These are phyloP conservation scores for Odontomachus brunneus DNA, from an alignment of 1,140 invertebrate genomes.

Conservation along the genomic window DNA sequence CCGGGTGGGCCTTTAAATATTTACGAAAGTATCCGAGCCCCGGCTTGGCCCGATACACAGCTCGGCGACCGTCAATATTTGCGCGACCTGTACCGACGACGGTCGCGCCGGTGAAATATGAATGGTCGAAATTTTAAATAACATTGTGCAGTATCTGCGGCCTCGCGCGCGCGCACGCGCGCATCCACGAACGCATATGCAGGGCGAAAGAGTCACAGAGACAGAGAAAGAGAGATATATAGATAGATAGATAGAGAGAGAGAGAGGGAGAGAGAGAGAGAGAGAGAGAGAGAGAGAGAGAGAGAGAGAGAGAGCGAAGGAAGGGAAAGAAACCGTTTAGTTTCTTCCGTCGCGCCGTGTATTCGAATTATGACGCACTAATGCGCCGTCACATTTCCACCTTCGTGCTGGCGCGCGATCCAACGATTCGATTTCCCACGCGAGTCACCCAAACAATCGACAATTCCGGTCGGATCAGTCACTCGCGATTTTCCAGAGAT, in stretches of 20 bases:
- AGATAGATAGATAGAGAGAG: too few relatives aligned
- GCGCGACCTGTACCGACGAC: conserved; percentile 34
- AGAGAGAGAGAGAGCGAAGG: neutral
- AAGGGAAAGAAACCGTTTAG: conserved; percentile 1
- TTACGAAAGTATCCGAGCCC: conserved; percentile 61
- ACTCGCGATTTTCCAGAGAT: conserved; percentile 70
- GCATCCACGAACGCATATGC: neutral
- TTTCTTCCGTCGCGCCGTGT: neutral
- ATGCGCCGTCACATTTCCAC: conserved; percentile 27
- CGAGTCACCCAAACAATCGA: conserved; percentile 32
- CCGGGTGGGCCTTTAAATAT: conserved; percentile 59
- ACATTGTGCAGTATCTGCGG: conserved; percentile 56
- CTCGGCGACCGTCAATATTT: conserved; percentile 60
- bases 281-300: too few relatives aligned
- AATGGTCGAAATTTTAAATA: conserved; percentile 68
- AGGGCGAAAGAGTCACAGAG: too few relatives aligned
- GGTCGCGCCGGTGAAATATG: conserved; percentile 56
- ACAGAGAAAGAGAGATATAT: neutral
- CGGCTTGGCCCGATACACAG: conserved; percentile 39
- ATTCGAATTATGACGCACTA: conserved; percentile 1
- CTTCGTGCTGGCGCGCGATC: neutral
- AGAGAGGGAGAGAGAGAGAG: too few relatives aligned
- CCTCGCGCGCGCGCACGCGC: neutral
- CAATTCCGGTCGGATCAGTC: conserved; percentile 60
- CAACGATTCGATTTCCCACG: conserved; percentile 35